phyloP scores from a whole-genome alignment of 2,113 vertebrate species.

The Cavia aperea region DNA sequence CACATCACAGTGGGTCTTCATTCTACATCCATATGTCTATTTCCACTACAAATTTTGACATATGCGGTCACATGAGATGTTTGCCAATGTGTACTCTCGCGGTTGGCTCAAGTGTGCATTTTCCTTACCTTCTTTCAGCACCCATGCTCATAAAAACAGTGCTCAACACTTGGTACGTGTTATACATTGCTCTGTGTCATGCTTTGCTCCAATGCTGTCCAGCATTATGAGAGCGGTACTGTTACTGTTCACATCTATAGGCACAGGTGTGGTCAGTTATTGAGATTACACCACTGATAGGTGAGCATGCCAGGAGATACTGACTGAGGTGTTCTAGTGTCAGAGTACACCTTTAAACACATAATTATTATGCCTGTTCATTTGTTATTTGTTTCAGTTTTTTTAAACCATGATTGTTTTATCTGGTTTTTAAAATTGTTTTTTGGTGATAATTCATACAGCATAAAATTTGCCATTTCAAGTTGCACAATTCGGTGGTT shows the following conservation, averaged over 20 bases:
- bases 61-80: not conserved
- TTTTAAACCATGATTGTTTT: not conserved
- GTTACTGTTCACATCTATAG: not conserved
- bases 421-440: conserved; percentile 2
- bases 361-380: not conserved
- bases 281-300: not conserved
- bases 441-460: not conserved
- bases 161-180: not conserved
- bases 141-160: not conserved
- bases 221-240: not conserved
- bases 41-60: not conserved
- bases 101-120: not conserved
- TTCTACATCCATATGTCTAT: not conserved
- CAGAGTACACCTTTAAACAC: not conserved
- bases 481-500: not conserved
- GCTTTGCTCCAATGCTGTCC: not conserved
- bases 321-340: not conserved
- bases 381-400: not conserved
- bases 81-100: not conserved
- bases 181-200: not conserved
- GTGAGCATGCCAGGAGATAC: not conserved
- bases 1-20: not conserved
- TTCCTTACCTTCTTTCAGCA: not conserved
- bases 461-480: not conserved
- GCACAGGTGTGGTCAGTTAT: not conserved